Evolutionary conservation across 1,140 invertebrate genomes (phyloP), one percentile per base, ranked within the genome.

Genomic region (Drosophila watanabei): DNA sequence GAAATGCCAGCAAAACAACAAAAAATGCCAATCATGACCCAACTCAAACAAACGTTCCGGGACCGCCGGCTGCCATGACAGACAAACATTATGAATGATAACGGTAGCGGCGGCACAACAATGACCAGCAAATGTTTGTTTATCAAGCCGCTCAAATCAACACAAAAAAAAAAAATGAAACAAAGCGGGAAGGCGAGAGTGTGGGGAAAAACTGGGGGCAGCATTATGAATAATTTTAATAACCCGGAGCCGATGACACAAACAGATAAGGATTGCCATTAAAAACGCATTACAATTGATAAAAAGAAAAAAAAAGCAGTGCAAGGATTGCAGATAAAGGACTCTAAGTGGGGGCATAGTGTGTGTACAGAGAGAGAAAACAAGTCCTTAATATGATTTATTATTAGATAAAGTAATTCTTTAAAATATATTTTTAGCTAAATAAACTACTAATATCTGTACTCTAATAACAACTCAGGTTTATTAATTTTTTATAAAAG

Each of bases 251-350:
- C 62, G 86, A 90, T 90, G 86, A 80, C 86, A 90, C 79, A 80
- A 90, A 86, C 86, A 90, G 86, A 90, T 90, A 90, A 80, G 72
- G 18, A 56, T 56, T 66, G 71, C 86, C 86, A 90, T 90, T 90
- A 90, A 90, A 90, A 90, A 90, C 87, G 82, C 86, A 90, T 90
- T 90, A 90, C 86, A 90, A 86, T 89, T 85, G 82, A 82, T 90
- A 86, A 71, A 77, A 30, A 18, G 30, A 0, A 59, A 28, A 62
- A 61, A 51, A 58, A 57, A 32, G 14, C 20, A 57, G 39, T 30
- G 51, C 54, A 73, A 39, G 59, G 54, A 61, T 61, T 73, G 69
- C 28, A 48, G 32, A 37, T 35, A 56, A 41, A 28, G 16, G 28
- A 33, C 20, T 37, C 11, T 39, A 5, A 56, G 14, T n/a, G 30